Evolutionary conservation across 2,797 vertebrate species (phyloP).

Genomic region (Chelon labrosus): DNA sequence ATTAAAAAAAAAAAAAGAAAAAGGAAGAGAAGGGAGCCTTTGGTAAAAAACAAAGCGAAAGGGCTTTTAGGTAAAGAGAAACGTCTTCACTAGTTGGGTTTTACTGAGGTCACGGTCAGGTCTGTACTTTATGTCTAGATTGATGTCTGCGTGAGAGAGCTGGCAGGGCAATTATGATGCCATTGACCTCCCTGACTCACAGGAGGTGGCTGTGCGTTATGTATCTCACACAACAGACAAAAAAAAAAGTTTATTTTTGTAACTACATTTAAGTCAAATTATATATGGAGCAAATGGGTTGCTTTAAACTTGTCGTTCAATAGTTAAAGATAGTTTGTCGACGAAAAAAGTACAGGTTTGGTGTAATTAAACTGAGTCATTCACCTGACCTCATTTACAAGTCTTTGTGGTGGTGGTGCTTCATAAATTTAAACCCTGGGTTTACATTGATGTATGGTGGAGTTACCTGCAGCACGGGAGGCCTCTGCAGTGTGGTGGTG

Average conservation of each 20-base stretch:
- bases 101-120: background rate
- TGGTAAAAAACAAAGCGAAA: background rate
- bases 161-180: background rate
- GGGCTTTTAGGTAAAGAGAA: background rate
- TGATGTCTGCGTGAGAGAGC: background rate
- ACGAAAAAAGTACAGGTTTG: background rate
- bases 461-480: conserved; percentile 90
- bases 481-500: conserved; percentile 89
- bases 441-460: background rate
- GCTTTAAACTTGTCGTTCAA: background rate
- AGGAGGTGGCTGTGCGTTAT: background rate
- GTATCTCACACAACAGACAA: background rate
- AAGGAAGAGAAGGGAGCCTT: no score
- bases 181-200: conserved; percentile 11
- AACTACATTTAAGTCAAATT: background rate
- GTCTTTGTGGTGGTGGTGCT: background rate
- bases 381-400: background rate
- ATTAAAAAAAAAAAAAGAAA: background rate
- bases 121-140: background rate
- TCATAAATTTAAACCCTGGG: background rate
- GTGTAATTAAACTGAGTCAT: background rate
- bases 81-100: background rate
- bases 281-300: background rate
- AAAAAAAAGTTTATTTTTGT: background rate
- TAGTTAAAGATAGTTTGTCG: background rate